Base-by-base conservation (phyloP, 2,888 invertebrate genomes). In the Eubasilissa splendida region DNA sequence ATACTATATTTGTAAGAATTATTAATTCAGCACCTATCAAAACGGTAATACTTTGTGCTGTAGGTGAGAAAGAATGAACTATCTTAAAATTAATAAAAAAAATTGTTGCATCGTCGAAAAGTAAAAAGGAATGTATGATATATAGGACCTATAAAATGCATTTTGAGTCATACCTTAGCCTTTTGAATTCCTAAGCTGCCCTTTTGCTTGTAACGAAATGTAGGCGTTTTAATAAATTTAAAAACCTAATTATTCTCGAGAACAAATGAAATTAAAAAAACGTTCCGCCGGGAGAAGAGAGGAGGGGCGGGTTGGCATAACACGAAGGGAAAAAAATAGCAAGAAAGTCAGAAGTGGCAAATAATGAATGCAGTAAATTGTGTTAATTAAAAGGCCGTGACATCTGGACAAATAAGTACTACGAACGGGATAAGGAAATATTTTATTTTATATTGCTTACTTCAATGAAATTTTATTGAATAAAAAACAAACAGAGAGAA, bases 281-380 rank as follows among this genome's bases (percentile, higher is more conserved):
- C 33, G 50, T n/a, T 56, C 42, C 9, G 4, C 11, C 4, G 14
- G 10, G 8, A 4, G 1, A 11, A 12, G 74, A n/a, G 74, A 33
- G 59, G 33, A 11, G 74, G 50, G 59, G 59, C 22, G 33, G 33
- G 74, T n/a, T 59, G 11, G 22, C 12, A 59, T 12, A 58, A 50
- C 59, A 14, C 33, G 59, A 10, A 74, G 22, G 50, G 50, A 22
- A 74, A 22, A 33, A 74, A 59, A 59, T 59, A 59, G 11, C 8
- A 58, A 33, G 74, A 77, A 58, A 31, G 54, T 59, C 58, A 77
- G 68, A 70, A 79, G 80, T 63, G 79, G 65, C 76, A 71, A 80
- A 83, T 83, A 83, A 83, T 80, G 79, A 80, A 83, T 80, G 82
- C 80, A 80, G 82, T 83, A 83, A 83, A 83, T 83, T 83, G 82